These are phyloP conservation scores for Salpingus planirostris DNA, from an alignment of 2,888 invertebrate genomes.

Conservation along the genomic window DNA sequence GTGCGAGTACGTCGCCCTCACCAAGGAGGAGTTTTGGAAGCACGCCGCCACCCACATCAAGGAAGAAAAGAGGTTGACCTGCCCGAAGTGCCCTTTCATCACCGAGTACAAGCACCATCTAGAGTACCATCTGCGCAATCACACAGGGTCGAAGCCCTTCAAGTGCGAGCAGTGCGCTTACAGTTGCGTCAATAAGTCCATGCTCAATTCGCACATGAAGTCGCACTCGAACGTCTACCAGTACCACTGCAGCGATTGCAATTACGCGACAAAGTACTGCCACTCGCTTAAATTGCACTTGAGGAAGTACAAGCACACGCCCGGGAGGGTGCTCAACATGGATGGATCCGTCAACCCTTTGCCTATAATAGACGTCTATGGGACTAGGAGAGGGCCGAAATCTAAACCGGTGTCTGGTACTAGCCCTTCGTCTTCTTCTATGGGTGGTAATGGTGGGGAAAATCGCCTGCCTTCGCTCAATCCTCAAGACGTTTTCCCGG, in stretches of 20 bases:
- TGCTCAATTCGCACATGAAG: slow-evolving; percentile 97
- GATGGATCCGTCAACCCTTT: slow-evolving; percentile 84
- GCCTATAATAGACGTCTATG: slow-evolving; percentile 84
- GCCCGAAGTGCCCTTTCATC: slow-evolving; percentile 91
- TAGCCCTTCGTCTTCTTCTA: not conserved
- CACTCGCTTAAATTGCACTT: slow-evolving; percentile 94
- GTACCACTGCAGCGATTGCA: slow-evolving; percentile 87
- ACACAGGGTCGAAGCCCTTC: slow-evolving; percentile 91
- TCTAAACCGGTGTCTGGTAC: slow-evolving; percentile 16
- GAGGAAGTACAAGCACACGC: slow-evolving; percentile 83
- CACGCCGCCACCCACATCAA: slow-evolving; percentile 89
- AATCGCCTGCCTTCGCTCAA: too few relatives aligned
- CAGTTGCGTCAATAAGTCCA: slow-evolving; percentile 95
- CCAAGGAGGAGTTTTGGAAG: slow-evolving; percentile 89
- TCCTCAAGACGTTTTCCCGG: not conserved
- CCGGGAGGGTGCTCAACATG: slow-evolving; percentile 80
- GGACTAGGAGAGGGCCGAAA: slow-evolving; percentile 79
- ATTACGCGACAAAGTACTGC: slow-evolving; percentile 95
- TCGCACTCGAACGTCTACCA: slow-evolving; percentile 90
- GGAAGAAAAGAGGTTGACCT: slow-evolving; percentile 81
- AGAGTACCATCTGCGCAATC: slow-evolving; percentile 94
- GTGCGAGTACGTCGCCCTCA: slow-evolving; percentile 74
- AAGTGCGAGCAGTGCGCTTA: slow-evolving; percentile 85
- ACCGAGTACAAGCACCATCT: slow-evolving; percentile 98
- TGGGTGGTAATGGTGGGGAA: not conserved